Evolutionary conservation across 2,797 vertebrate genomes (phyloP).

Genomic region (Malacoraja senta): DNA sequence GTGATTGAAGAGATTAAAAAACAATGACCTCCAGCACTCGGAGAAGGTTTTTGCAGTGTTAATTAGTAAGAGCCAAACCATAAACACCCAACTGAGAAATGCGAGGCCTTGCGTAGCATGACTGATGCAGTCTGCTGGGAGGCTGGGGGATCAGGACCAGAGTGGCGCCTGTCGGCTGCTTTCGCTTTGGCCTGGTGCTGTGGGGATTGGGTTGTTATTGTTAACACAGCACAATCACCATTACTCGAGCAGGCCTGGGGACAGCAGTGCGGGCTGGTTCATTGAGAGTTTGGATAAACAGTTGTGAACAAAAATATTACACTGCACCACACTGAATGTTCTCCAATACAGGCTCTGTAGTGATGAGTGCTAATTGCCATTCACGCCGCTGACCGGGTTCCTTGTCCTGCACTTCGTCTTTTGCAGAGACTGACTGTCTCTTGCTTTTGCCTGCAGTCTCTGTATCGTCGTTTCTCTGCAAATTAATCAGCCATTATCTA

Average conservation of each 20-base stretch:
- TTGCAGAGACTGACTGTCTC: not conserved
- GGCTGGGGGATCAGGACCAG: not conserved
- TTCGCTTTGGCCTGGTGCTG: not conserved
- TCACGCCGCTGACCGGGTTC: not conserved
- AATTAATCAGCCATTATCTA: no score
- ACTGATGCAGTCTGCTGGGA: not conserved
- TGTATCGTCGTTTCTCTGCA: no score
- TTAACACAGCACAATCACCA: conserved; percentile 9
- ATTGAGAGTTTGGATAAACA: conserved; percentile 26
- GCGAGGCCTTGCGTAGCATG: not conserved
- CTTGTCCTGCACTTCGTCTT: not conserved
- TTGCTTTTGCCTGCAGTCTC: not conserved
- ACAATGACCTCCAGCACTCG: no score
- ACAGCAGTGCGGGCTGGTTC: not conserved
- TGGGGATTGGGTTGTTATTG: not conserved
- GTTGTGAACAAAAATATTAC: not conserved
- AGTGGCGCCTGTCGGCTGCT: conserved; percentile 6
- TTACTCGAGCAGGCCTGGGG: not conserved
- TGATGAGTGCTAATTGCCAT: not conserved
- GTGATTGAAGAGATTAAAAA: not conserved
- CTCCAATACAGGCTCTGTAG: no score
- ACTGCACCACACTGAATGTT: not conserved
- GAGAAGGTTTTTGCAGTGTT: not conserved
- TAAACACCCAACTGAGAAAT: conserved; percentile 17
- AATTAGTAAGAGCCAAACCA: conserved; percentile 6